Conservation (phyloP, 92 coral and sea anemone genomes). For the Epizoanthus rinbou region DNA sequence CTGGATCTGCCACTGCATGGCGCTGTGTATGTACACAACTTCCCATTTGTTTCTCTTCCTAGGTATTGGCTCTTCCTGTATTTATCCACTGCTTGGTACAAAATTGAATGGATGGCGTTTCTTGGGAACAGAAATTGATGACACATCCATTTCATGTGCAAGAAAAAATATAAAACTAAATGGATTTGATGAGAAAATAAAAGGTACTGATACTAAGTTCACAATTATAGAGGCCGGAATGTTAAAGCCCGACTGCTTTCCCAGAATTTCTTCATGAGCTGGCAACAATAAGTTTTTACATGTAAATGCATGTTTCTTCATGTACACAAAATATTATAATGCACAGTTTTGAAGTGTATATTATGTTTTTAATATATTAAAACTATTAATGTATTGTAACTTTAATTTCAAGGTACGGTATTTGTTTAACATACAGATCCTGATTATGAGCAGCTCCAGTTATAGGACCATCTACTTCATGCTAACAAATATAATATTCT, state of each 20-base stretch:
- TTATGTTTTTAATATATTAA: no score
- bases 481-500: no score
- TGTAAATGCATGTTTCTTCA: no score
- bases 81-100: conserved; percentile 93
- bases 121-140: conserved; percentile 94
- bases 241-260: neutral
- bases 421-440: no score
- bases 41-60: neutral
- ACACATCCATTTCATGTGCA: conserved; percentile 74
- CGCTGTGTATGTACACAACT: neutral
- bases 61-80: conserved; percentile 96
- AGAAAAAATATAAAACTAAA: conserved; percentile 69
- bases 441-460: no score
- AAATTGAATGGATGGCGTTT: conserved; percentile 88
- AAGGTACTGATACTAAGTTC: conserved; percentile 52
- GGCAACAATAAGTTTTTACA: neutral
- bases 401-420: no score
- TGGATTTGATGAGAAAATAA: conserved; percentile 70
- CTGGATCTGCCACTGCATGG: no score
- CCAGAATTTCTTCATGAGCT: neutral
- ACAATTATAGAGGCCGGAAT: no score
- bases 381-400: no score
- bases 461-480: no score
- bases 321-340: no score
- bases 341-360: no score